Evolutionary conservation across 2,113 vertebrate genomes (phyloP).

Genomic region (Archilochus colubris): DNA sequence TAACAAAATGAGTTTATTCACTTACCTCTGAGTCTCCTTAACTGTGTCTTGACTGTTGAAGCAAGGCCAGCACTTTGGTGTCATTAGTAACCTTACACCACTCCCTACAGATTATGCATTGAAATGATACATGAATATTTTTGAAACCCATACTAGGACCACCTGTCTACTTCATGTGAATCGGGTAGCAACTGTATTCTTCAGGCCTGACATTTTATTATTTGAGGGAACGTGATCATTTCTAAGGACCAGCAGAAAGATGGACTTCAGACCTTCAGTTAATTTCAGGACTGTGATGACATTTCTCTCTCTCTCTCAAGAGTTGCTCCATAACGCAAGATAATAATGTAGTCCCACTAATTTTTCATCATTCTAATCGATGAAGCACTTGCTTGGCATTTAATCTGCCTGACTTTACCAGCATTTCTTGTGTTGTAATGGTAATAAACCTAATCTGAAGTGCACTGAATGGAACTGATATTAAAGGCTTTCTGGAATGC

Average conservation of each 20-base stretch:
- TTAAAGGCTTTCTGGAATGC: background rate
- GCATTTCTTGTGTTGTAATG: background rate
- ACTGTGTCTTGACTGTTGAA: conserved; percentile 63
- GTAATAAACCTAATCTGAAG: background rate
- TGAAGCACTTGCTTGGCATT: background rate
- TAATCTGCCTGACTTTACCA: background rate
- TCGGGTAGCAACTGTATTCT: background rate
- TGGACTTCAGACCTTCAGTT: background rate
- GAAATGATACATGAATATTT: background rate
- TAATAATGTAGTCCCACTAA: background rate
- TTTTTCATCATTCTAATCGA: background rate
- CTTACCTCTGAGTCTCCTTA: conserved; percentile 49
- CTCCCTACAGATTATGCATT: background rate
- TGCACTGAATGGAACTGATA: background rate
- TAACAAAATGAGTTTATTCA: conserved; percentile 62
- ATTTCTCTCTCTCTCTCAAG: background rate
- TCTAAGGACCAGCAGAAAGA: background rate
- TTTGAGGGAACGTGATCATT: background rate
- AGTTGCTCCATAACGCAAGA: background rate
- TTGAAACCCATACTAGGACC: background rate
- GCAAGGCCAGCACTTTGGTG: conserved; percentile 75
- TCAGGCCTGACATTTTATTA: background rate
- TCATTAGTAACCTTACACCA: background rate
- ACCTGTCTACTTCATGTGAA: background rate
- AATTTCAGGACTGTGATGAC: background rate